Evolutionary conservation across 2,797 vertebrate species (phyloP), one percentile per base, ranked within the genome.

Genomic region (Rhodeus uyekii): DNA sequence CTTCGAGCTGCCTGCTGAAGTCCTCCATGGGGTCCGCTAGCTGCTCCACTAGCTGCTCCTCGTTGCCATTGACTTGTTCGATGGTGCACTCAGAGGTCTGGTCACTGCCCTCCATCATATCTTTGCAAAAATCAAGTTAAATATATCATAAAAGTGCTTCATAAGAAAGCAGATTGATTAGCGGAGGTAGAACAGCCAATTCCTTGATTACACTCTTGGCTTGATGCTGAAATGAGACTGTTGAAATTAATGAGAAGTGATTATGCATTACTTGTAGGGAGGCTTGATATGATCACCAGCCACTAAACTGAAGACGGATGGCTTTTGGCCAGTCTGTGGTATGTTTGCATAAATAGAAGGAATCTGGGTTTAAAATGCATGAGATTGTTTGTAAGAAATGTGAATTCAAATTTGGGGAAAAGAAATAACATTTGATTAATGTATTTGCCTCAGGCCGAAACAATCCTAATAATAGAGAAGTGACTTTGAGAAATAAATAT

Each of bases 1-100:
- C 96, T 83, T 98, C 95, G 89, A 99, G 92, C 81, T 95, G 95
- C 32, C 85, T 89, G 76, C 84, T 92, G 87, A 98, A 82, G 88
- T 96, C 96, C 80, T 96, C 95, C 0, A 96, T 94, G 85, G 90
- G 89, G 61, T 94, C 90, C 3, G 64, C 19, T 16, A 68, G 69
- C 81, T 91, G 89, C 39, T 94, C 90, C 3, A 65, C 19, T 16
- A 68, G 69, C 81, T 91, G 89, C 39, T 65, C 86, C 69, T 90
- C 86, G 0, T 34, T 88, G 44, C 67, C 16, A n/a, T 77, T 82
- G 58, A 82, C 61, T 50, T 86, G 83, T 10, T 92, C 89, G 34
- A 64, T 79, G 3, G 90, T 24, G 24, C 89, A 82, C 65, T 90
- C 87, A 18, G 87, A 61, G 16, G 89, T 80, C 79, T 94, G 93